Evolutionary conservation across 2,113 vertebrate genomes (phyloP), one percentile per base, ranked within the genome.

Genomic region (Excalfactoria chinensis): DNA sequence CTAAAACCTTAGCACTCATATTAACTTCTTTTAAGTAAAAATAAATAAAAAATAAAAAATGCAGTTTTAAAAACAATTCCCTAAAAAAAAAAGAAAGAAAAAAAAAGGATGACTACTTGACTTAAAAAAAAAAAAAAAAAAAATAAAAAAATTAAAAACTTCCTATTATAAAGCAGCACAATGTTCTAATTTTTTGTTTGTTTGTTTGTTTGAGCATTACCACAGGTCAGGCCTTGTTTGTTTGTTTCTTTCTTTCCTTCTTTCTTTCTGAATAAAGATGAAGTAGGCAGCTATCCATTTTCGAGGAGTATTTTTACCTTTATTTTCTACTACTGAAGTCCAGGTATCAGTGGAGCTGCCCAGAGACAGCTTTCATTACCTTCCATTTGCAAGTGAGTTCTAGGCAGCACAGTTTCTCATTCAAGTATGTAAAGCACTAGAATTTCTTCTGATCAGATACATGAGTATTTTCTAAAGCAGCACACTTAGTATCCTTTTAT

Each of bases 1-100:
- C 17, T 11, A 88, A 86, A 51, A 67, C 9, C 10, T 62, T 59
- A 73, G 53, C 9, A 80, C 8, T 28, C 32, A 1, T 46, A 46
- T 30, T 75, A 60, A n/a, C 10, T 60, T 63, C 9, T 84, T 8
- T 59, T 72, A 5, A 75, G 13, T 14, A 16, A 78, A 71, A 71
- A 5, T n/a, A 0, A 0, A 40, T 8, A 40, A 40, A 40, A 40
- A 40, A 40, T 40, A 71, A 5, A 40, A 0, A 0, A 71, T 4
- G 37, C 59, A 73, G 44, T 40, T 20, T 69, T 63, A 44, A 37
- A 84, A 15, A 6, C 64, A 11, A 34, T 81, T 74, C 6, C 40
- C 35, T 37, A 3, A 32, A 5, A 80, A 68, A 79, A n/a, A n/a
- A n/a, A n/a, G n/a, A n/a, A n/a, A n/a, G n/a, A 60, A 2, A 74